Base-by-base conservation (phyloP, 1,140 invertebrate genomes). In the Druon quercuslanigerum region DNA sequence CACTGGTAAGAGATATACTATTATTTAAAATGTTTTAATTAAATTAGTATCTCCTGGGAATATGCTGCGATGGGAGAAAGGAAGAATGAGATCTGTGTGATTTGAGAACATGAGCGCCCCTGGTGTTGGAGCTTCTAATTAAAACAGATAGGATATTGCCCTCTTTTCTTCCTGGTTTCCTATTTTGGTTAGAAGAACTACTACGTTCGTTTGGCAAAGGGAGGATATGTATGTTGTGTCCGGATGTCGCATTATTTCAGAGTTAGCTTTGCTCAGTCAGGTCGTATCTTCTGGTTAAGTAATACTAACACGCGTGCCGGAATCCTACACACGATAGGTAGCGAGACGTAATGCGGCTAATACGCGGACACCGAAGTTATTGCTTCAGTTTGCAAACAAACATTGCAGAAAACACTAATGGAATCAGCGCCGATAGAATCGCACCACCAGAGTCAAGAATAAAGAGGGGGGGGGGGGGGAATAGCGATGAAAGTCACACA, bases 231-330 rank as follows among this genome's bases (percentile, higher is more conserved):
- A 40, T 66, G 57, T 20, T 70, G 50, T 74, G 51, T 50, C 46
- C 71, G 66, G 72, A 79, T 80, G 84, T 81, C 72, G 79, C 80
- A 82, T 86, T 86, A 86, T 85, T 84, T 84, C 84, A 82, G 74
- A 70, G 79, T 86, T 85, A 85, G 80, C 77, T 51, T 82, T 75
- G 75, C 78, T 77, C 75, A 73, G 54, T 74, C 77, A 73, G 76
- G 56, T 77, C 75, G 72, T 83, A 78, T 83, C 76, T 78, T 50
- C 60, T 73, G 73, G 77, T 82, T 83, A 85, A 85, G 81, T 77
- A 83, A 80, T 84, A 84, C 83, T 79, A 85, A 79, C 75, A 72
- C 57, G 52, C 14, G 17, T 72, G 71, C 54, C 70, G 73, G 40
- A 46, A 8, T 46, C 40, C 40, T 46, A 11, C 11, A 46, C 40